Conservation (phyloP, 2,113 vertebrate species). For the Callionymus lyra region DNA sequence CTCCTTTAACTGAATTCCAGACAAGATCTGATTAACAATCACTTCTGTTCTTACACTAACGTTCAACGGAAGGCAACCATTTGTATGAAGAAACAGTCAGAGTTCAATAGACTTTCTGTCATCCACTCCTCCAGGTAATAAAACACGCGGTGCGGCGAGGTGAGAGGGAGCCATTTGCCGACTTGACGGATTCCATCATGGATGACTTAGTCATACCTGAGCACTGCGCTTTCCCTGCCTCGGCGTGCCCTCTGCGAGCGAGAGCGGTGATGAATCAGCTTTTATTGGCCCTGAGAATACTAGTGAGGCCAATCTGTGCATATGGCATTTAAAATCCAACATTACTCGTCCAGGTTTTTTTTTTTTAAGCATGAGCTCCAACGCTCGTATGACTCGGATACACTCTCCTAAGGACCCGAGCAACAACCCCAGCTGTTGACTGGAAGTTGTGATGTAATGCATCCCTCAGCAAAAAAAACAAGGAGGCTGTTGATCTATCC, state of each 20-base stretch:
- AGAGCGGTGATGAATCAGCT: conserved; percentile 58
- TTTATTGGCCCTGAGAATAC: conserved; percentile 61
- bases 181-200: conserved; percentile 64
- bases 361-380: no score
- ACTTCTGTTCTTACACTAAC: conserved; percentile 23
- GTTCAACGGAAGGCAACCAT: conserved; percentile 35
- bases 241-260: conserved; percentile 47
- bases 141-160: conserved; percentile 45
- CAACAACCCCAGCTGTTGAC: conserved; percentile 22
- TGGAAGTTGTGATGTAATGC: conserved; percentile 27
- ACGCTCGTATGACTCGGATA: background rate
- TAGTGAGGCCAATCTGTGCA: conserved; percentile 55
- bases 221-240: conserved; percentile 47
- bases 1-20: no score
- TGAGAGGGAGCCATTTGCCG: conserved; percentile 53
- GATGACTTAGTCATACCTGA: conserved; percentile 66
- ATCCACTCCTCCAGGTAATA: conserved; percentile 49
- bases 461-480: conserved; percentile 35
- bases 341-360: conserved; percentile 61
- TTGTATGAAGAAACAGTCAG: conserved; percentile 50
- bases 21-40: conserved; percentile 12
- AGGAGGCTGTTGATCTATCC: conserved; percentile 31
- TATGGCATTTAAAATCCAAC: conserved; percentile 61
- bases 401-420: conserved; percentile 5
- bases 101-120: conserved; percentile 60